Evolutionary conservation across 2,888 invertebrate genomes (phyloP).

Genomic region (Melinopterus prodromus): DNA sequence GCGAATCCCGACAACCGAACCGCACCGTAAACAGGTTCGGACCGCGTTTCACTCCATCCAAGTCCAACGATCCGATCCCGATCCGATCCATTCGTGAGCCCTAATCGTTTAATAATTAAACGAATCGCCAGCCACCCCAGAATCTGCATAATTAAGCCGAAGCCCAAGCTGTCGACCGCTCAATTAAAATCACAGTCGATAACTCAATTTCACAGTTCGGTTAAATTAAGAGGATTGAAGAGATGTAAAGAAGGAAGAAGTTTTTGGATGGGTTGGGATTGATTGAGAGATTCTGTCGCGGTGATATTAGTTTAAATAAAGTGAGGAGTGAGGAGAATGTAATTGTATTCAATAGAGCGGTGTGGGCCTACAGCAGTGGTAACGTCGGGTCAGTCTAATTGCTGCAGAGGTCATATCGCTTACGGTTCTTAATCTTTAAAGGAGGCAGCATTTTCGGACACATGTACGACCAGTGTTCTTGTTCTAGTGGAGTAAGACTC

Average conservation of each 20-base stretch:
- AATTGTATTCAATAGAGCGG: constrained; percentile 59
- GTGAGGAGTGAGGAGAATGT: constrained; percentile 50
- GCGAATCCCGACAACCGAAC: constrained; percentile 17
- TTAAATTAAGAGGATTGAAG: constrained; percentile 38
- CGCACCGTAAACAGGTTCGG: not conserved
- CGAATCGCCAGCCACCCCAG: constrained; percentile 40
- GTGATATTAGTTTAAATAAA: constrained; percentile 49
- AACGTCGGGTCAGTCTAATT: constrained; percentile 61
- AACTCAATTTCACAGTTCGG: constrained; percentile 51
- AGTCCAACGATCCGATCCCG: constrained; percentile 34
- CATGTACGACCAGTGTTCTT: not conserved
- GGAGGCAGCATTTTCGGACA: not conserved
- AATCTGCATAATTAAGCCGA: constrained; percentile 46
- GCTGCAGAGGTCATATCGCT: constrained; percentile 62
- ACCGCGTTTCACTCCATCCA: constrained; percentile 15
- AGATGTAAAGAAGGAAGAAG: constrained; percentile 13
- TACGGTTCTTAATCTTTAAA: constrained; percentile 61
- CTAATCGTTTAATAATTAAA: constrained; percentile 39
- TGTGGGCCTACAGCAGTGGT: constrained; percentile 34
- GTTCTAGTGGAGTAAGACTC: no score
- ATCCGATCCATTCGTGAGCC: constrained; percentile 13
- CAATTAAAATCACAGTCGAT: constrained; percentile 49
- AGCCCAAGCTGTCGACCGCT: constrained; percentile 33
- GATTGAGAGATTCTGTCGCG: constrained; percentile 42
- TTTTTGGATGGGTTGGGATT: constrained; percentile 21